phyloP scores from a whole-genome alignment of 2,888 invertebrate species.

The Neria commutata region DNA sequence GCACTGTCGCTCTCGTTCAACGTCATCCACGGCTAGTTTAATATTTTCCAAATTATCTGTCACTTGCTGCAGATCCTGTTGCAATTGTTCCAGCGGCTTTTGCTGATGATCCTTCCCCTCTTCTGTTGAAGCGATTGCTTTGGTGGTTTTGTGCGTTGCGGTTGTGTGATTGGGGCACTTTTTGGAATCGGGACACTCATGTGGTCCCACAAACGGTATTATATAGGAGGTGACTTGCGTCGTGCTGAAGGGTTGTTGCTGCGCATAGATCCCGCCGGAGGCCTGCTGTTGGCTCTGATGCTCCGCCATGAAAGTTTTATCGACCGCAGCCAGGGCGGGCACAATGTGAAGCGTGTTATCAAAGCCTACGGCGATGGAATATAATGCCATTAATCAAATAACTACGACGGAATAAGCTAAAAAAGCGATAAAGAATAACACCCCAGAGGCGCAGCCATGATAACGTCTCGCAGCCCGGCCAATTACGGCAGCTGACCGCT shows the following conservation, averaged over 20 bases:
- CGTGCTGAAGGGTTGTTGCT: slow-evolving; percentile 51
- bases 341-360: slow-evolving; percentile 62
- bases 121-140: slow-evolving; percentile 5
- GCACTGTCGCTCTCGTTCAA: slow-evolving; percentile 23
- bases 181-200: slow-evolving; percentile 61
- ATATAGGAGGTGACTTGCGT: slow-evolving; percentile 61
- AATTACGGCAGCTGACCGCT: background rate
- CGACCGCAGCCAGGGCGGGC: slow-evolving; percentile 57
- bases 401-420: background rate
- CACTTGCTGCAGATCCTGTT: slow-evolving; percentile 22
- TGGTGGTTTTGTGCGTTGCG: slow-evolving; percentile 21
- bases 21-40: background rate
- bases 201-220: slow-evolving; percentile 62
- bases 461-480: background rate
- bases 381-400: too few species aligned
- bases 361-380: slow-evolving; percentile 56
- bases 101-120: slow-evolving; percentile 6
- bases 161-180: slow-evolving; percentile 57
- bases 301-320: slow-evolving; percentile 43
- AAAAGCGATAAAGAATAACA: background rate
- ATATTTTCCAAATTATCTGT: slow-evolving; percentile 16
- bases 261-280: slow-evolving; percentile 41
- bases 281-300: too few species aligned
- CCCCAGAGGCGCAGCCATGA: background rate
- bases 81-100: slow-evolving; percentile 8